Base-by-base conservation (phyloP, 53 echinoderm and acorn worm species). In the Stichopus horrens region DNA sequence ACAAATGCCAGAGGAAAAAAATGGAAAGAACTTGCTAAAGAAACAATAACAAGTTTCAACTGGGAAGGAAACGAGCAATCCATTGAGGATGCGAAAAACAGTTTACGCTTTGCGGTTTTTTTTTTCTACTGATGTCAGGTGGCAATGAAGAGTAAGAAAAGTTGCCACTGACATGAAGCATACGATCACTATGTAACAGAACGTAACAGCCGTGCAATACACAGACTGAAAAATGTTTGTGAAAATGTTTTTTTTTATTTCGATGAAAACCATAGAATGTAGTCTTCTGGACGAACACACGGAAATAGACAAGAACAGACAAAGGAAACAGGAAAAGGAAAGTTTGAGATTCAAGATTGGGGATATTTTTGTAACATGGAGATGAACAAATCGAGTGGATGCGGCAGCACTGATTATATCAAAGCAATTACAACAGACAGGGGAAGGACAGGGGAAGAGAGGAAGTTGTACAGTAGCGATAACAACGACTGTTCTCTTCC, bases 1-100 rank as follows among this genome's bases (percentile, higher is more conserved):
- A 63, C 10, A 63, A 63, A 71, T 7, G 20, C 71, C 71, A 19
- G 19, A 71, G 19, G 19, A 19, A 16, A 63, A 63, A 63, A 63
- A 63, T 13, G 63, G 58, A 56, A 57, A 56, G 56, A 58, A 56
- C n/a, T 81, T 56, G 19, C 53, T 10, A 7, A 56, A 57, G 81
- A 81, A 81, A 81, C 81, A 21, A 81, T 56, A 55, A 81, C 81
- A 81, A 81, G 57, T 81, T 81, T 56, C 57, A 81, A 81, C 19
- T 81, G 81, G 81, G 81, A 81, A 81, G 81, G 81, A 81, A 81
- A 11, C 56, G 4, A 81, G 56, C 81, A 81, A 81, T 37, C 37
- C 37, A 37, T 81, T 14, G 81, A 81, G 81, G 55, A 52, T 63
- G 16, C 63, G 63, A 63, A 63, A 63, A 63, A 10, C 63, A 63